These are phyloP conservation scores for Gasterosteus aculeatus DNA, from an alignment of 2,113 vertebrate genomes.

Conservation along the genomic window DNA sequence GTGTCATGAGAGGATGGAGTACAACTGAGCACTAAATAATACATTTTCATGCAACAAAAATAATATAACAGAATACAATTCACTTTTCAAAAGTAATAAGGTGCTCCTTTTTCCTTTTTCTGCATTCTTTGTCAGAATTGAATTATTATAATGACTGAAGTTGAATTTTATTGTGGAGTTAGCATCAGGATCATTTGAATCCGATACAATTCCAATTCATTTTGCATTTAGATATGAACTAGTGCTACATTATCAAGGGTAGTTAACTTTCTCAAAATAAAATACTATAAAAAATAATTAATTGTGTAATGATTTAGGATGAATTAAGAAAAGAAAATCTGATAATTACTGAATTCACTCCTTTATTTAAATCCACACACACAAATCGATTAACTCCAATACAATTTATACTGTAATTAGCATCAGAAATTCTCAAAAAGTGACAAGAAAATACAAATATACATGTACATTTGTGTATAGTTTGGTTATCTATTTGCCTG, in stretches of 20 bases:
- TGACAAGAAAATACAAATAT: neutral
- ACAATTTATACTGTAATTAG: too few relatives aligned
- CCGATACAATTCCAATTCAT: neutral
- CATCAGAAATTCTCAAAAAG: too few relatives aligned
- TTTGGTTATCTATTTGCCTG: too few relatives aligned
- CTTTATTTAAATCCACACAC: neutral
- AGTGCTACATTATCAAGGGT: too few relatives aligned
- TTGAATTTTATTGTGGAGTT: too few relatives aligned
- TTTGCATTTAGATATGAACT: too few relatives aligned
- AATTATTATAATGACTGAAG: too few relatives aligned
- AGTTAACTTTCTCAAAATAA: neutral
- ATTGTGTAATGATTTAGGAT: neutral
- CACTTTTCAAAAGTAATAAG: neutral
- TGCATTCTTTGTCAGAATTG: too few relatives aligned
- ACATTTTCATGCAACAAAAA: too few relatives aligned
- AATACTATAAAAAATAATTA: neutral
- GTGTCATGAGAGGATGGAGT: neutral
- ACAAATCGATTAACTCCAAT: neutral
- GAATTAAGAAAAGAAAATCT: neutral
- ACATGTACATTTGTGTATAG: too few relatives aligned
- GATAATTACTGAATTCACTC: neutral
- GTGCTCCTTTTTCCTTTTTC: neutral
- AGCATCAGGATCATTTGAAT: neutral
- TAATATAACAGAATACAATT: too few relatives aligned
- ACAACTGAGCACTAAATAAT: neutral